These are phyloP conservation scores for Brachionus asplanchnoidis DNA, from an alignment of 1,140 invertebrate species.

Conservation along the genomic window DNA sequence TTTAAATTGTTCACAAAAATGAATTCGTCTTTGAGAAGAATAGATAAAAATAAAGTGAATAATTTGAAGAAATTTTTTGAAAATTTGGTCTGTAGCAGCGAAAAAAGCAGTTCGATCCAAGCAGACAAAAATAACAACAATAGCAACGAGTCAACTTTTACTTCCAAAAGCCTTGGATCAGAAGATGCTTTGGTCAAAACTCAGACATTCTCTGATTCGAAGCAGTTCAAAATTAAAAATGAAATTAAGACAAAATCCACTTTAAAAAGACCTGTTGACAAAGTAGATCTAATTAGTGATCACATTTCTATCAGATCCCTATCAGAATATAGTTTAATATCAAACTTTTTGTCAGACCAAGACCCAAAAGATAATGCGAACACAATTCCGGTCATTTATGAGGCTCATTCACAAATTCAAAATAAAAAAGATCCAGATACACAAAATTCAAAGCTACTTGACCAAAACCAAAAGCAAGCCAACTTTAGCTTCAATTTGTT, in stretches of 20 bases:
- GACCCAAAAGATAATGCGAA: background rate
- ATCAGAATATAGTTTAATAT: background rate
- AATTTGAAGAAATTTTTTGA: constrained; percentile 32
- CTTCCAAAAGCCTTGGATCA: background rate
- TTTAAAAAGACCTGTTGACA: background rate
- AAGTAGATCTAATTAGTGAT: background rate
- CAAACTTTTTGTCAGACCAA: background rate
- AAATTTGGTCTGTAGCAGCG: background rate
- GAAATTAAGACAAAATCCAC: background rate
- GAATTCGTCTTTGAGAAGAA: constrained; percentile 12
- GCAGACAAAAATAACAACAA: background rate
- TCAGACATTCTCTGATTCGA: background rate
- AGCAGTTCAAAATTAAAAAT: background rate
- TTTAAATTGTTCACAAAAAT: background rate
- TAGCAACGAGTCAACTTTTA: background rate
- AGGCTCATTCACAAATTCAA: background rate
- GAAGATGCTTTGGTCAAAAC: background rate
- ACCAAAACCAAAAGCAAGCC: background rate
- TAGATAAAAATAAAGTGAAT: constrained; percentile 9
- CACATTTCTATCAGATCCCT: background rate
- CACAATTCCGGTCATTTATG: background rate
- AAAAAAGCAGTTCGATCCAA: background rate
- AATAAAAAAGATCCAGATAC: background rate
- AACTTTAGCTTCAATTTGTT: background rate
- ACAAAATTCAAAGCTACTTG: background rate